These are phyloP conservation scores for Tachysurus fulvidraco DNA, from an alignment of 2,113 vertebrate species.

Conservation along the genomic window DNA sequence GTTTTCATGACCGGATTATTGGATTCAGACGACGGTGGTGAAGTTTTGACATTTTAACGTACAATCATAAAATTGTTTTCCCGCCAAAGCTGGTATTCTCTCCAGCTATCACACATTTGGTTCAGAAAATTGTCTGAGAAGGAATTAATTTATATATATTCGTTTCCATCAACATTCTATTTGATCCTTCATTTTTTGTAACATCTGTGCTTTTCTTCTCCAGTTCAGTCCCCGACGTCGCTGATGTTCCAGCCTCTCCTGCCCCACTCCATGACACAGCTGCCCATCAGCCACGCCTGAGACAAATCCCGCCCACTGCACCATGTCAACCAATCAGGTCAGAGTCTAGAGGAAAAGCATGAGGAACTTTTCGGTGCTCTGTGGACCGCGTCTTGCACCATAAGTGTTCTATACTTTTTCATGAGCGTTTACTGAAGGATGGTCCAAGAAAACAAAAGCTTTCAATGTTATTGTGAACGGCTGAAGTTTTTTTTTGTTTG, in stretches of 20 bases:
- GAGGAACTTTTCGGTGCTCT: slow-evolving; percentile 22
- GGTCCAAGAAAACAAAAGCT: slow-evolving; percentile 41
- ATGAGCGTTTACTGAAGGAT: slow-evolving; percentile 44
- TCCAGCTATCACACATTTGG: not conserved
- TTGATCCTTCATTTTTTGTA: no score
- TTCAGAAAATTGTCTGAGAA: not conserved
- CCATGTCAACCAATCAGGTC: slow-evolving; percentile 29
- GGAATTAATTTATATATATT: no score
- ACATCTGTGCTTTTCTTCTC: not conserved
- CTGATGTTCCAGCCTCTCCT: slow-evolving; percentile 72
- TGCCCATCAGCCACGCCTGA: slow-evolving; percentile 71
- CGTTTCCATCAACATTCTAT: no score
- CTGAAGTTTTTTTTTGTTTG: slow-evolving; percentile 54
- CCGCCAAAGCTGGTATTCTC: no score
- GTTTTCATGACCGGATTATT: no score
- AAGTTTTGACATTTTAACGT: no score
- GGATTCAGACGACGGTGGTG: no score
- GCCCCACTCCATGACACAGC: slow-evolving; percentile 68
- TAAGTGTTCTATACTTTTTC: slow-evolving; percentile 14
- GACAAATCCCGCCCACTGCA: not conserved
- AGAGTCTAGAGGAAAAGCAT: slow-evolving; percentile 24
- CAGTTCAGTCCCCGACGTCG: slow-evolving; percentile 68
- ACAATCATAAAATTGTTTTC: no score
- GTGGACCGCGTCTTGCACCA: slow-evolving; percentile 38
- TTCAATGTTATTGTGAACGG: slow-evolving; percentile 51